Evolutionary conservation across 64 coral and sea anemone genomes (phyloP).

Genomic region (Montipora cactus): DNA sequence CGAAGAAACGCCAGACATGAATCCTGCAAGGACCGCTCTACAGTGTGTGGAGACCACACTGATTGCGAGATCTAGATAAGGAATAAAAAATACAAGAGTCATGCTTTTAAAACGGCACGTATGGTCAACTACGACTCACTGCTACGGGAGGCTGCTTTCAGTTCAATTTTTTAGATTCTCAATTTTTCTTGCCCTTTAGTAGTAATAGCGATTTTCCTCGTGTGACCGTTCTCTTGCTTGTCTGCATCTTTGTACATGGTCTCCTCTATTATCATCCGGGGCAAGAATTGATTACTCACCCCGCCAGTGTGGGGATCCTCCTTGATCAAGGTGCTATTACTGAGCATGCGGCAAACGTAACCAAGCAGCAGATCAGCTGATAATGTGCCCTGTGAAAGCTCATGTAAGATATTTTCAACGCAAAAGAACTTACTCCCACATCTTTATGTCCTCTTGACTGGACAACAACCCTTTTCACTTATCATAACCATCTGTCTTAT

Average conservation of each 20-base stretch:
- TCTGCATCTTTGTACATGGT: too few species aligned
- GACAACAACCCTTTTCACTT: too few species aligned
- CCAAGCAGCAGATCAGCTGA: conserved; percentile 69
- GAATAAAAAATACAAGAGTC: background rate
- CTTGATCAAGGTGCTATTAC: conserved; percentile 72
- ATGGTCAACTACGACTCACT: too few species aligned
- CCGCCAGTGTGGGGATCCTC: conserved; percentile 79
- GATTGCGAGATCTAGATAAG: conserved; percentile 73
- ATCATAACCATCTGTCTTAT: too few species aligned
- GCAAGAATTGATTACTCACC: conserved; percentile 46
- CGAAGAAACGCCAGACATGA: conserved; percentile 75
- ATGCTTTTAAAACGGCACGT: too few species aligned
- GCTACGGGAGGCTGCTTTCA: too few species aligned
- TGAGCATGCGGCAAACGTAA: conserved; percentile 78
- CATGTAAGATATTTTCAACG: conserved; percentile 32
- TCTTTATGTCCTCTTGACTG: too few species aligned
- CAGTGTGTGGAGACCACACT: conserved; percentile 93
- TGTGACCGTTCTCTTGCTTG: too few species aligned
- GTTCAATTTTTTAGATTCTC: too few species aligned
- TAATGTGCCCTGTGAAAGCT: conserved; percentile 44
- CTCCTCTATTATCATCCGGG: too few species aligned
- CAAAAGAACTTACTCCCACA: background rate
- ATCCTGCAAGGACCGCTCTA: conserved; percentile 82
- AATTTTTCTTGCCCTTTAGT: too few species aligned
- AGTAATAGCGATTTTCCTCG: too few species aligned